Percentiles rank a stretch among this genome's conserved stretches.
Conservation (phyloP, 1,140 invertebrate species). For the Drosophila lacertosa region DNA sequence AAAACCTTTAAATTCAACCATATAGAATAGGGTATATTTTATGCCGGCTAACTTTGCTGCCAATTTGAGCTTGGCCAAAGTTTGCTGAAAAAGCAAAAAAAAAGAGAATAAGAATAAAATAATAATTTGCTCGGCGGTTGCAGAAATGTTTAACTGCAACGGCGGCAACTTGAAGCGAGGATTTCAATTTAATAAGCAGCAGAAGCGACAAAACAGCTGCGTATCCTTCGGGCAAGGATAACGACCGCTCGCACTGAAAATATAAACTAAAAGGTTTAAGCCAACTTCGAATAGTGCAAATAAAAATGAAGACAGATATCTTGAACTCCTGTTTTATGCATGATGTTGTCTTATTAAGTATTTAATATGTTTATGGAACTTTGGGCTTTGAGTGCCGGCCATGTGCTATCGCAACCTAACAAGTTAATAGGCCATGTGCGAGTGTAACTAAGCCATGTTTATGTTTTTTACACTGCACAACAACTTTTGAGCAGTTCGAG, state of each 20-base stretch:
- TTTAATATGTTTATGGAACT: slow-evolving; percentile 38
- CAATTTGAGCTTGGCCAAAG: slow-evolving; percentile 27
- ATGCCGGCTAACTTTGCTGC: background rate
- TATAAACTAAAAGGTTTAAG: background rate
- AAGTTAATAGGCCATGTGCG: slow-evolving; percentile 65
- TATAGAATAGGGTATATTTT: background rate
- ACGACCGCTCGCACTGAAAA: background rate
- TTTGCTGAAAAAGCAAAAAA: slow-evolving; percentile 33
- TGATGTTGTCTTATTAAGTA: slow-evolving; percentile 29
- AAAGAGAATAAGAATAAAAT: slow-evolving; percentile 47
- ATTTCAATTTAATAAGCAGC: slow-evolving; percentile 83
- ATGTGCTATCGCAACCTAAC: background rate
- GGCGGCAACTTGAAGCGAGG: slow-evolving; percentile 54
- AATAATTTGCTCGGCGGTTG: slow-evolving; percentile 59
- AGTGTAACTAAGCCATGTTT: slow-evolving; percentile 68
- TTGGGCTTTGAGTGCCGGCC: slow-evolving; percentile 22
- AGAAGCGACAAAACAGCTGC: slow-evolving; percentile 66
- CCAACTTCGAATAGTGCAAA: background rate
- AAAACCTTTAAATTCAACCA: background rate
- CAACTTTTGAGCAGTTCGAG: slow-evolving; percentile 39
- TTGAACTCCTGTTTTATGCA: slow-evolving; percentile 7
- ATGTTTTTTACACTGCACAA: slow-evolving; percentile 48
- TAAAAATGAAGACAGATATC: background rate
- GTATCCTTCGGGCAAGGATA: slow-evolving; percentile 25
- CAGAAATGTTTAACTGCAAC: slow-evolving; percentile 67